A percentile compares a stretch with the other conserved stretches of the same genome.
These are phyloP conservation scores for Enteromius anoplus DNA, from an alignment of 2,797 vertebrate genomes.

Conservation along the genomic window DNA sequence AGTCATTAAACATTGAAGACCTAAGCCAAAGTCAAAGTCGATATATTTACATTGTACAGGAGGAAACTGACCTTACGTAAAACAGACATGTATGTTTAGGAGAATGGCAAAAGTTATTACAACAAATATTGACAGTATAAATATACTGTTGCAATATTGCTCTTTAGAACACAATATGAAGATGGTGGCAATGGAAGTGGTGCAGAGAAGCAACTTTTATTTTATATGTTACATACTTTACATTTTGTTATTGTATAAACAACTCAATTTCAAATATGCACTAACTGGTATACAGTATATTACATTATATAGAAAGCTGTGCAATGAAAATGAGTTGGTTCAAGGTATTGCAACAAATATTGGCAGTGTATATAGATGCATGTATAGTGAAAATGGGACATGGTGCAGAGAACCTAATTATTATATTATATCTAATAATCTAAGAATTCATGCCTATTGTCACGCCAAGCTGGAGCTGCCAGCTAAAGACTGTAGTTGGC, in stretches of 20 bases:
- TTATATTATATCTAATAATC: no score
- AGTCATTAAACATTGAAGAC: conserved; percentile 18
- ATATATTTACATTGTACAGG: conserved; percentile 18
- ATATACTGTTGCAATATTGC: conserved; percentile 10
- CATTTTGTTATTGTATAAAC: not conserved
- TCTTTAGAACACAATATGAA: not conserved
- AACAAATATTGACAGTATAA: conserved; percentile 33
- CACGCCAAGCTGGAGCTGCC: no score
- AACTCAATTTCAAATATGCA: not conserved
- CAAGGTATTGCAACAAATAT: conserved; percentile 8
- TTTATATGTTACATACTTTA: not conserved
- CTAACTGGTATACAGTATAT: not conserved
- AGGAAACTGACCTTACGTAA: not conserved
- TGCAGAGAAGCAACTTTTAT: not conserved
- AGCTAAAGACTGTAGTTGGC: no score
- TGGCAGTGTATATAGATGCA: conserved; percentile 1
- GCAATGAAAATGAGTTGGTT: not conserved
- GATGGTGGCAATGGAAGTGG: not conserved
- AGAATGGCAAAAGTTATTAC: not conserved
- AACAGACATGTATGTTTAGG: not conserved
- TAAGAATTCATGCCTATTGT: no score
- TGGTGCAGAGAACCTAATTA: not conserved
- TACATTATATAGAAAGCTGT: not conserved
- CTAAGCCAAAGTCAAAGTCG: conserved; percentile 34
- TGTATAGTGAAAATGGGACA: not conserved